phyloP scores from a whole-genome alignment of 2,797 vertebrate genomes.

The Acanthurus tractus region DNA sequence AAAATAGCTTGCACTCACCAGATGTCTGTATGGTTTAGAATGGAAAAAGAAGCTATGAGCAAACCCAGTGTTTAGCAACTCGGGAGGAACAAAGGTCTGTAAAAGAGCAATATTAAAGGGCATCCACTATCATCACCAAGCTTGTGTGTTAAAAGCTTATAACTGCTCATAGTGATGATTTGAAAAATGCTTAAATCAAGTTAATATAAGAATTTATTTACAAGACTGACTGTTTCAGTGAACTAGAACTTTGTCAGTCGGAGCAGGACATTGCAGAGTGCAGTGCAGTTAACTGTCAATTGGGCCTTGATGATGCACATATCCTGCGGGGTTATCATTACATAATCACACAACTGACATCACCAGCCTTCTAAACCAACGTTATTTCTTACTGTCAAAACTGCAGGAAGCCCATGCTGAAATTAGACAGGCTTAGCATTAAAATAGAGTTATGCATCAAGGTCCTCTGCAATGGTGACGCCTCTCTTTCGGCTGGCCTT shows the following conservation, averaged over 20 bases:
- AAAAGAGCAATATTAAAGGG: no score
- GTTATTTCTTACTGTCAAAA: constrained; percentile 41
- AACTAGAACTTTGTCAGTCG: constrained; percentile 21
- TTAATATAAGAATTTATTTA: no score
- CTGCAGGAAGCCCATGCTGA: constrained; percentile 15
- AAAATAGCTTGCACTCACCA: constrained; percentile 25
- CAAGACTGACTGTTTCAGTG: neutral
- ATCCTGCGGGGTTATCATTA: constrained; percentile 32
- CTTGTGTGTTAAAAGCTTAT: no score
- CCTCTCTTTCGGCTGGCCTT: constrained; percentile 15
- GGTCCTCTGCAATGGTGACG: constrained; percentile 2
- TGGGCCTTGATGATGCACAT: constrained; percentile 8
- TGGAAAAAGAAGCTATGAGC: neutral
- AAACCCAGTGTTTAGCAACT: neutral
- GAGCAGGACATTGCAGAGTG: constrained; percentile 6
- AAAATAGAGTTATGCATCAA: constrained; percentile 34
- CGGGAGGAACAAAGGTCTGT: neutral
- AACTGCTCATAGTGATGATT: no score
- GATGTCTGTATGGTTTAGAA: neutral
- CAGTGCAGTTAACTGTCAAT: neutral
- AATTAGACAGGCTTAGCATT: constrained; percentile 21
- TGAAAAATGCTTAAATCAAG: no score
- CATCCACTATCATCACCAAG: no score
- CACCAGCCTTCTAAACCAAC: constrained; percentile 32
- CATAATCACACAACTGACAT: constrained; percentile 26